Conservation (phyloP, 2,113 vertebrate genomes). For the Pseudorectes ferrugineus region DNA sequence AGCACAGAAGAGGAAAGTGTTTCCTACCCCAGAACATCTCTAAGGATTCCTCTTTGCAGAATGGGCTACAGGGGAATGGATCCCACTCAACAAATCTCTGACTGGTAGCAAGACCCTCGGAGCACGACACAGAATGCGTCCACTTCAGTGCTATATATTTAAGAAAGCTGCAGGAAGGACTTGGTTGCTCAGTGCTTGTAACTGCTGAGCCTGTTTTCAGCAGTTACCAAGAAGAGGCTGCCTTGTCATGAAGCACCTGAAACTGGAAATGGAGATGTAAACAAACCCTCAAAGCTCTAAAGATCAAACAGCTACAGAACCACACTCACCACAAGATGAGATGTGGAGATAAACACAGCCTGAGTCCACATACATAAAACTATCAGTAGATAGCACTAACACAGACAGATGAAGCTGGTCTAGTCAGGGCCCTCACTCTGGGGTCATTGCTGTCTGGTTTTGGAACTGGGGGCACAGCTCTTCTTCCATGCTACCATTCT, state of each 20-base stretch:
- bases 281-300: neutral
- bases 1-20: neutral
- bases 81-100: neutral
- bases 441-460: neutral
- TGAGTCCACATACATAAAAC: neutral
- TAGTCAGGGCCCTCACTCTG: neutral
- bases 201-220: neutral
- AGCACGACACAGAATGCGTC: neutral
- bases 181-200: neutral
- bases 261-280: neutral
- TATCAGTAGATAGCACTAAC: neutral
- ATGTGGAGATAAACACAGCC: neutral
- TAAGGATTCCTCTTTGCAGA: neutral
- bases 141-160: neutral
- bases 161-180: neutral
- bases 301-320: constrained; percentile 10
- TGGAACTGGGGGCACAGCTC: neutral
- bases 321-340: neutral
- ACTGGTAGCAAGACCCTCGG: neutral
- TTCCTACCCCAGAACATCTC: neutral
- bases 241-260: neutral
- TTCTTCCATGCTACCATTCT: neutral
- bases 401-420: neutral
- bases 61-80: neutral
- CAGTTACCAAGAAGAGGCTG: neutral